A percentile compares a stretch with the other conserved stretches of the same genome.
Evolutionary conservation across 2,113 vertebrate species (phyloP).

Genomic region (Serilophus lunatus): DNA sequence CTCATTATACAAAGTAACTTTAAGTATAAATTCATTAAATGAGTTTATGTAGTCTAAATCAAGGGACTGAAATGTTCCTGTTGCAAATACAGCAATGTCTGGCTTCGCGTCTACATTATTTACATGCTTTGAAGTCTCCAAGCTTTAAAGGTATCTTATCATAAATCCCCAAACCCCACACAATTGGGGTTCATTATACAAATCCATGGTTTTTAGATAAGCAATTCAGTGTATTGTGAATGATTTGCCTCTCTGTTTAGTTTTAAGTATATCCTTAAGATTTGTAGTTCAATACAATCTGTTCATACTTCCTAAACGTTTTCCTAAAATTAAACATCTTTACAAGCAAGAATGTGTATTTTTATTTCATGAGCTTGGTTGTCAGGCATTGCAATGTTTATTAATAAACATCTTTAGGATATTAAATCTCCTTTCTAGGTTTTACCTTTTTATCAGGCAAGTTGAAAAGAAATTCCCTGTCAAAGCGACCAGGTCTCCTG

Average conservation of each 20-base stretch:
- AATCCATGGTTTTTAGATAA: neutral
- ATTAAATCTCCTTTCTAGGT: neutral
- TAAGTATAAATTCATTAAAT: neutral
- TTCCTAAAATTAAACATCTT: neutral
- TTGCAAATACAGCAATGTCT: neutral
- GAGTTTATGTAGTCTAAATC: neutral
- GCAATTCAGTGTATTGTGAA: neutral
- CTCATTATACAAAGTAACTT: neutral
- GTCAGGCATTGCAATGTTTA: no score
- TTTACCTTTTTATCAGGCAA: slow-evolving; percentile 95
- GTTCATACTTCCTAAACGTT: no score
- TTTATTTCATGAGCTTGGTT: no score
- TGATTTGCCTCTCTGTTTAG: neutral
- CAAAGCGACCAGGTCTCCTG: slow-evolving; percentile 98
- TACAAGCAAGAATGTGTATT: neutral
- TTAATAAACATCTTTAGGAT: no score
- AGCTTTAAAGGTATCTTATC: neutral
- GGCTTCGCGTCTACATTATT: neutral
- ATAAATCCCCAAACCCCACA: neutral
- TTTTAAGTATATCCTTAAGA: neutral
- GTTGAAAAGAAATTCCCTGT: slow-evolving; percentile 99
- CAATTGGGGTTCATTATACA: neutral
- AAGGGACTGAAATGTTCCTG: neutral
- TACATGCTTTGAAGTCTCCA: neutral
- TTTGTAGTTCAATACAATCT: neutral